A percentile compares a stretch with the other conserved stretches of the same genome.
Evolutionary conservation across 1,140 invertebrate genomes (phyloP).

Genomic region (Monomorium pharaonis): DNA sequence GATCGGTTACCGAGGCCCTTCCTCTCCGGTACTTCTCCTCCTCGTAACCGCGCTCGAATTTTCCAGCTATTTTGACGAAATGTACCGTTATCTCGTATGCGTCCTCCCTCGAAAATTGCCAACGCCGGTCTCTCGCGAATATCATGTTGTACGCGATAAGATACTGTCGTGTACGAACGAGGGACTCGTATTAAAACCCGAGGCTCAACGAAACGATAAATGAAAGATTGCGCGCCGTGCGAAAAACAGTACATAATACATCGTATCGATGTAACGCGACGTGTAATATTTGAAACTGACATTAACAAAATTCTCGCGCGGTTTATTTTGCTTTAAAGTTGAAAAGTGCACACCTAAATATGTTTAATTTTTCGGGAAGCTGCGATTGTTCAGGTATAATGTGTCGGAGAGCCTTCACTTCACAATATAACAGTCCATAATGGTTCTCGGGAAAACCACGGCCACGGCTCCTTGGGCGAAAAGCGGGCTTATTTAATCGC

Average conservation of each 20-base stretch:
- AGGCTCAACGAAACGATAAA: not conserved
- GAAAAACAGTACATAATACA: not conserved
- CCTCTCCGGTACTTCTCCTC: not conserved
- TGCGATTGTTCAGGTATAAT: not conserved
- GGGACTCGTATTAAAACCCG: not conserved
- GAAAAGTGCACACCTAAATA: not conserved
- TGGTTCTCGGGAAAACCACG: slow-evolving; percentile 35
- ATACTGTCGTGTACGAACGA: not conserved
- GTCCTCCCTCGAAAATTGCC: not conserved
- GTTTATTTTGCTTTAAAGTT: not conserved
- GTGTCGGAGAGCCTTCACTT: not conserved
- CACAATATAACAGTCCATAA: not conserved
- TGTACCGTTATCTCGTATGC: not conserved
- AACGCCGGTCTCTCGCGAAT: not conserved
- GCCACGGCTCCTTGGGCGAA: not conserved
- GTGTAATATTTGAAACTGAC: not conserved
- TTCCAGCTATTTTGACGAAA: slow-evolving; percentile 7
- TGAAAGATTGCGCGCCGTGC: not conserved
- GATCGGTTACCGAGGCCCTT: slow-evolving; percentile 56
- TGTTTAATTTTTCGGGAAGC: not conserved
- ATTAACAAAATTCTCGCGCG: not conserved
- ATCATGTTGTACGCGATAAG: not conserved
- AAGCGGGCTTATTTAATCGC: slow-evolving; percentile 47
- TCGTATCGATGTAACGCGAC: not conserved
- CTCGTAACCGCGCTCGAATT: not conserved